These are phyloP conservation scores for Stegostoma tigrinum DNA, from an alignment of 2,113 vertebrate species.

Conservation along the genomic window DNA sequence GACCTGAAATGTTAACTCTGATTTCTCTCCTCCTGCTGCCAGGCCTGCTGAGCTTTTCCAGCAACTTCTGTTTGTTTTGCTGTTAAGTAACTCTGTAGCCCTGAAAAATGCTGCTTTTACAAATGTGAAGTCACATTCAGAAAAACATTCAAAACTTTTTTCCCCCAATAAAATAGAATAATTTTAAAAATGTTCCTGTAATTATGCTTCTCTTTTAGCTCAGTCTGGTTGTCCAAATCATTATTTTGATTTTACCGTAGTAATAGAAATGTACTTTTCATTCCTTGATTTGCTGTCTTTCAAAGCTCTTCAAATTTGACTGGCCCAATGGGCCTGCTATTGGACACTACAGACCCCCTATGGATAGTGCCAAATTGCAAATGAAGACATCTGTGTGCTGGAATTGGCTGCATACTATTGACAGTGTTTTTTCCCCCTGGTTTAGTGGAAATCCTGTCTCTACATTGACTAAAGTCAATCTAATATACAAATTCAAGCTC, in stretches of 20 bases:
- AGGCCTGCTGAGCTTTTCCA: too few species aligned
- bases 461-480: too few species aligned
- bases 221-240: neutral
- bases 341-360: neutral
- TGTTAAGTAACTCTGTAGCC: too few species aligned
- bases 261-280: neutral
- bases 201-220: neutral
- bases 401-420: too few species aligned
- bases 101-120: neutral
- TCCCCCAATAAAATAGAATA: too few species aligned
- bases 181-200: neutral
- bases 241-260: neutral
- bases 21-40: too few species aligned
- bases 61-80: too few species aligned
- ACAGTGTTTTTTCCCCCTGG: too few species aligned
- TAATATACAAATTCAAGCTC: neutral
- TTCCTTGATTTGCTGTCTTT: neutral
- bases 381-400: neutral
- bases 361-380: neutral
- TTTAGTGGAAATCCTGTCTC: too few species aligned
- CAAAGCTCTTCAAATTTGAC: neutral
- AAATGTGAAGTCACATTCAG: neutral
- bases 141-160: neutral
- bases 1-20: too few species aligned
- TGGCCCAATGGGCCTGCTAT: neutral